These are phyloP conservation scores for Gastrophysa polygoni DNA, from an alignment of 2,888 invertebrate species.

Conservation along the genomic window DNA sequence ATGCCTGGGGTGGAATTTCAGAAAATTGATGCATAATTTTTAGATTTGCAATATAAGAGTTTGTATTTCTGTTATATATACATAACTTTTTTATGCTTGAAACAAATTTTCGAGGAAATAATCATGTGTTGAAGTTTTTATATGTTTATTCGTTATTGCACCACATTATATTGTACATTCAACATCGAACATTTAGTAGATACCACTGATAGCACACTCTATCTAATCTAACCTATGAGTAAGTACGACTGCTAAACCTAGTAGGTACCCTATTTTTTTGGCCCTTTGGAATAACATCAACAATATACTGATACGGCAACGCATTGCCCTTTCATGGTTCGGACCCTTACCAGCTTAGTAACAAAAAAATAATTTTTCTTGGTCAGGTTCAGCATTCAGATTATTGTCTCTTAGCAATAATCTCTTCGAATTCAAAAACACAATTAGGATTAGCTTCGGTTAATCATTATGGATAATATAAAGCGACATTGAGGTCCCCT, in stretches of 20 bases:
- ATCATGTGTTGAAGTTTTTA: slow-evolving; percentile 36
- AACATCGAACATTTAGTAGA: slow-evolving; percentile 56
- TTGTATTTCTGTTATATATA: too few species aligned
- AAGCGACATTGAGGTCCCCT: slow-evolving; percentile 54
- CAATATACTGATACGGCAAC: slow-evolving; percentile 41
- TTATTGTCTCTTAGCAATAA: slow-evolving; percentile 62
- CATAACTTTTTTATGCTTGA: too few species aligned
- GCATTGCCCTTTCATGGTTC: slow-evolving; percentile 55
- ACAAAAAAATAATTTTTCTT: slow-evolving; percentile 43
- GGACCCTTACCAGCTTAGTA: slow-evolving; percentile 61
- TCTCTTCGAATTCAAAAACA: slow-evolving; percentile 50
- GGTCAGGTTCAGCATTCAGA: slow-evolving; percentile 53
- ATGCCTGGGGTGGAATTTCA: too few species aligned
- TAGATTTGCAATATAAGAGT: too few species aligned
- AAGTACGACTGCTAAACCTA: too few species aligned
- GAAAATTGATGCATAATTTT: too few species aligned
- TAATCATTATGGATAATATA: slow-evolving; percentile 34
- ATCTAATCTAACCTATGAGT: slow-evolving; percentile 38
- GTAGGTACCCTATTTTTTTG: slow-evolving; percentile 46
- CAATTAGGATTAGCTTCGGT: slow-evolving; percentile 45
- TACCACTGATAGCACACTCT: slow-evolving; percentile 41
- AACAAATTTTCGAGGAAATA: too few species aligned
- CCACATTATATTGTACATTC: slow-evolving; percentile 52
- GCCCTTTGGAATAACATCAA: slow-evolving; percentile 45
- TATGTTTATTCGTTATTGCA: slow-evolving; percentile 54